Evolutionary conservation across 2,888 invertebrate species (phyloP).

Genomic region (Plusia festucae): DNA sequence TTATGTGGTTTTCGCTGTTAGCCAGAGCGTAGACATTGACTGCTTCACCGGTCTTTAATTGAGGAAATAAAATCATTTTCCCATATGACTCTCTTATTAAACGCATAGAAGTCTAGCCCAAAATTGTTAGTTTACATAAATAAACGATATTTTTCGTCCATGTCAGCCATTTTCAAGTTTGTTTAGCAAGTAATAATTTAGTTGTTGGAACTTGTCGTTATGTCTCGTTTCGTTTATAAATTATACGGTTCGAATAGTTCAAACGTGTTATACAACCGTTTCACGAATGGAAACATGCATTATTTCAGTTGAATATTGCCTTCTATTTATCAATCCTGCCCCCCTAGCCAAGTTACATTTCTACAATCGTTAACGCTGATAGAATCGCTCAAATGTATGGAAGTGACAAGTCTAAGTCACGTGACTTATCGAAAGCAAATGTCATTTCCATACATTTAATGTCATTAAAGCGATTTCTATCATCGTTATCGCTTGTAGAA

Average conservation of each 20-base stretch:
- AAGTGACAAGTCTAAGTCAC: too few species aligned
- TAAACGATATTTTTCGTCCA: background rate
- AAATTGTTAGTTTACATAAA: slow-evolving; percentile 3
- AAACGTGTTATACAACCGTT: background rate
- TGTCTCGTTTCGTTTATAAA: slow-evolving; percentile 8
- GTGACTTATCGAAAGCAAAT: too few species aligned
- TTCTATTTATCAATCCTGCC: background rate
- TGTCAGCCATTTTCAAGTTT: slow-evolving; percentile 5
- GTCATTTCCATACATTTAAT: too few species aligned
- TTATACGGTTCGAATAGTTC: slow-evolving; percentile 8
- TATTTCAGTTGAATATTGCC: background rate
- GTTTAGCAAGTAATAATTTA: slow-evolving; percentile 5
- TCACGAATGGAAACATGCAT: background rate
- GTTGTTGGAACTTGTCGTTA: background rate
- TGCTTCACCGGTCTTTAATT: too few species aligned
- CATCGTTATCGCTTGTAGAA: too few species aligned
- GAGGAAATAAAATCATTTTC: background rate
- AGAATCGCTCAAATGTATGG: too few species aligned
- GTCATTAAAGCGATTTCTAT: too few species aligned
- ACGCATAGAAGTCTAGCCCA: background rate
- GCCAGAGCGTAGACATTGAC: too few species aligned
- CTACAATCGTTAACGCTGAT: too few species aligned
- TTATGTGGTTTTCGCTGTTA: too few species aligned
- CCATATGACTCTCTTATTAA: background rate
- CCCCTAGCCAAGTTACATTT: too few species aligned